Evolutionary conservation across 2,888 invertebrate species (phyloP).

Genomic region (Andrena chrysosceles): DNA sequence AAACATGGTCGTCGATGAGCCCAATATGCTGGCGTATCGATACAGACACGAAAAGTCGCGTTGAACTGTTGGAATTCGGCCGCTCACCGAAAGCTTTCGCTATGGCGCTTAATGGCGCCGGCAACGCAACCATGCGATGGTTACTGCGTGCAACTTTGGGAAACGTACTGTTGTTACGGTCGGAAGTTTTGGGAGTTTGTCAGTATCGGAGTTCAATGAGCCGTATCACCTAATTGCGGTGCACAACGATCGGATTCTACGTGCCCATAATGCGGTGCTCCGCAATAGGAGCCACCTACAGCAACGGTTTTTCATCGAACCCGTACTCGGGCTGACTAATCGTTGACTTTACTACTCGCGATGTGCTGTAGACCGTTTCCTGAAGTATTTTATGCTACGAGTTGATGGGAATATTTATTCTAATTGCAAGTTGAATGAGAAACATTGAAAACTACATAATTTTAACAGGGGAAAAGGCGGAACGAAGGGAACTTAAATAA

Average conservation of each 20-base stretch:
- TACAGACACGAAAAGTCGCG: conserved; percentile 36
- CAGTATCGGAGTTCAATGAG: conserved; percentile 57
- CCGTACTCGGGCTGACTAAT: conserved; percentile 14
- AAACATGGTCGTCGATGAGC: conserved; percentile 32
- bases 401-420: neutral
- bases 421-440: neutral
- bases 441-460: neutral
- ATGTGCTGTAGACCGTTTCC: neutral
- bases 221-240: conserved; percentile 56
- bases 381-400: neutral
- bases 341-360: conserved; percentile 12
- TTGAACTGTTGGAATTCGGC: conserved; percentile 37
- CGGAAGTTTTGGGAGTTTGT: conserved; percentile 57
- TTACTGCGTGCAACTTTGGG: conserved; percentile 44
- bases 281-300: conserved; percentile 27
- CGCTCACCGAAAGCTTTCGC: conserved; percentile 57
- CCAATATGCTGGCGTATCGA: conserved; percentile 13
- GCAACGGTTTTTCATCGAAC: conserved; percentile 13
- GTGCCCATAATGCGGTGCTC: conserved; percentile 32
- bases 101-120: conserved; percentile 51
- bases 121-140: conserved; percentile 23
- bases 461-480: no score
- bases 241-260: conserved; percentile 44
- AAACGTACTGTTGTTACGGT: conserved; percentile 44
- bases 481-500: neutral